Evolutionary conservation across 2,113 vertebrate species (phyloP).

Genomic region (Orcinus orca): DNA sequence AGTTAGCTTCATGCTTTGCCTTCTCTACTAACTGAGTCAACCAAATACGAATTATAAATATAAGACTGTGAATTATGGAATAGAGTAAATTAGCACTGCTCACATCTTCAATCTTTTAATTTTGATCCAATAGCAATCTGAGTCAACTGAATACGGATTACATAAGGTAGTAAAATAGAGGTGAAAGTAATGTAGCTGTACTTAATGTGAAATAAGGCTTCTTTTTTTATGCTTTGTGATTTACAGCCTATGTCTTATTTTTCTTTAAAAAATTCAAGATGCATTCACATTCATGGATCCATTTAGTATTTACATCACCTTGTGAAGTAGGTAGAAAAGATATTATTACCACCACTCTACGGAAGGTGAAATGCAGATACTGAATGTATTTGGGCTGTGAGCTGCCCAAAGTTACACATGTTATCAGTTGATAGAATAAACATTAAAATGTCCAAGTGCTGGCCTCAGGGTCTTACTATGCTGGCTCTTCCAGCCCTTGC

Average conservation of each 20-base stretch:
- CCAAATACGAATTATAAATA: neutral
- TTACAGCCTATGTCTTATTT: neutral
- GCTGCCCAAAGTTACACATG: neutral
- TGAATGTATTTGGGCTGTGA: neutral
- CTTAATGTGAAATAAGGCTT: neutral
- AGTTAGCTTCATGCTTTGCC: constrained; percentile 8
- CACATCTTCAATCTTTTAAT: neutral
- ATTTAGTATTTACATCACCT: neutral
- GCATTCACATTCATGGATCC: neutral
- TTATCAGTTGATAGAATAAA: neutral
- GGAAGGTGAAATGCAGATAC: neutral
- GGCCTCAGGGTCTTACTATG: neutral
- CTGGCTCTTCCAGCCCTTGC: neutral
- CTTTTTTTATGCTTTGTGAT: neutral
- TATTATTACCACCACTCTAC: neutral
- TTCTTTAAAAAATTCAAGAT: neutral
- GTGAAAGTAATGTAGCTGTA: neutral
- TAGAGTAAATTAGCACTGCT: constrained; percentile 21
- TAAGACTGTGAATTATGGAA: neutral
- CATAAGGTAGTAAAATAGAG: neutral
- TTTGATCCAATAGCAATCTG: neutral
- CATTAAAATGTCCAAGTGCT: neutral
- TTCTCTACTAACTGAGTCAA: neutral
- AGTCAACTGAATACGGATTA: neutral
- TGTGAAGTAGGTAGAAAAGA: neutral